Evolutionary conservation across 2,888 invertebrate genomes (phyloP), one percentile per base, ranked within the genome.

Genomic region (Euclidia mi): DNA sequence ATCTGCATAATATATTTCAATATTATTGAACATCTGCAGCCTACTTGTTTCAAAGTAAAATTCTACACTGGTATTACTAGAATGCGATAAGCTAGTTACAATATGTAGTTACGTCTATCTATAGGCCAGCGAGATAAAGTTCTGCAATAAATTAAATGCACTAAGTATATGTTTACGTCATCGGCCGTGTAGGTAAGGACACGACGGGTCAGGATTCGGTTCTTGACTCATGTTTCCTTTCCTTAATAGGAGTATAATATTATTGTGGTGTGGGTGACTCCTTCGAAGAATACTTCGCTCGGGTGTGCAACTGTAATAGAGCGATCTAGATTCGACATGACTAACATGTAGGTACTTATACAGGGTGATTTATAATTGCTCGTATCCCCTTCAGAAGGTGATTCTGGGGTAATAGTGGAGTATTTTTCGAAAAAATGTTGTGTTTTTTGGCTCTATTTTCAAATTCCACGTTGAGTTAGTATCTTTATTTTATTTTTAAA

Each of bases 111-210:
- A 42, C 41, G 18, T 41, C 32, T 10, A 7, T 18, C 41, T 34
- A 41, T 49, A 17, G 32, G 47, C 10, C 14, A 52, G 25, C 12
- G 42, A 63, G 71, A 79, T 76, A 73, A 69, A 71, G 74, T 78
- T 76, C 78, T 52, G 72, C 71, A 74, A 76, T 68, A 71, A 56
- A 67, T 64, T 55, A 65, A 49, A 53, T 61, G 65, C 59, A 57
- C 4, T 18, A 12, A 34, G 34, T 59, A 63, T 56, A 62, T 62
- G 45, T 52, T 82, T 65, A 76, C 82, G 78, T 82, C 84, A 84
- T 65, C 59, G 58, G 52, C 70, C 59, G 46, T 66, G 34, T 67
- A 55, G 20, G 61, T 60, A 65, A 49, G 57, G 56, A 53, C 60
- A 55, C 50, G 32, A 31, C 38, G 45, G 64, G 59, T 60, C 68